Evolutionary conservation across 2,888 invertebrate species (phyloP).

Genomic region (Conops quadrifasciatus): DNA sequence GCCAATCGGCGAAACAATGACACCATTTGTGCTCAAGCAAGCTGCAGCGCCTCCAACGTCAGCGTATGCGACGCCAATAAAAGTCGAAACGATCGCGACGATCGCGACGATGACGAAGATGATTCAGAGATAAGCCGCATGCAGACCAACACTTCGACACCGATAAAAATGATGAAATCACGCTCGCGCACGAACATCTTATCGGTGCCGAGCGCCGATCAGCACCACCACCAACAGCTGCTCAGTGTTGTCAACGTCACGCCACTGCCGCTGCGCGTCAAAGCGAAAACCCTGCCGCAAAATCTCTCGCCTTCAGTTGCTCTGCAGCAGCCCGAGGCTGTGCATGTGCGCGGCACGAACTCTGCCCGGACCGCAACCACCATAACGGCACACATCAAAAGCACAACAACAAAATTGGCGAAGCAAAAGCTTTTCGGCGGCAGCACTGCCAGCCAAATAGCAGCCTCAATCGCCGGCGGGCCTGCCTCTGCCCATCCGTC

Average conservation of each 20-base stretch:
- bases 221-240: constrained; percentile 29
- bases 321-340: constrained; percentile 55
- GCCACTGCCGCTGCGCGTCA: constrained; percentile 63
- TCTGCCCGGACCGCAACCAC: constrained; percentile 23
- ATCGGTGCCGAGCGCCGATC: constrained; percentile 65
- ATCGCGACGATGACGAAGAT: constrained; percentile 66
- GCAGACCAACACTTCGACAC: constrained; percentile 65
- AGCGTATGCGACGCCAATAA: constrained; percentile 19
- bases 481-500: constrained; percentile 24
- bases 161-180: constrained; percentile 65
- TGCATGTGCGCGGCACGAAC: constrained; percentile 41
- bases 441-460: constrained; percentile 51
- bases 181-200: constrained; percentile 67
- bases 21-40: constrained; percentile 16
- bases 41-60: constrained; percentile 16
- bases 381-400: constrained; percentile 14
- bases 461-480: constrained; percentile 33
- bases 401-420: constrained; percentile 38
- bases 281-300: constrained; percentile 72
- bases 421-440: constrained; percentile 52
- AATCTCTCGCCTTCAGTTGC: constrained; percentile 66
- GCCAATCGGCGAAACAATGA: not conserved
- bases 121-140: constrained; percentile 65
- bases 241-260: constrained; percentile 36
- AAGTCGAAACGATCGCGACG: not conserved